Conservation (phyloP, 2,113 vertebrate species). For the Athene noctua region DNA sequence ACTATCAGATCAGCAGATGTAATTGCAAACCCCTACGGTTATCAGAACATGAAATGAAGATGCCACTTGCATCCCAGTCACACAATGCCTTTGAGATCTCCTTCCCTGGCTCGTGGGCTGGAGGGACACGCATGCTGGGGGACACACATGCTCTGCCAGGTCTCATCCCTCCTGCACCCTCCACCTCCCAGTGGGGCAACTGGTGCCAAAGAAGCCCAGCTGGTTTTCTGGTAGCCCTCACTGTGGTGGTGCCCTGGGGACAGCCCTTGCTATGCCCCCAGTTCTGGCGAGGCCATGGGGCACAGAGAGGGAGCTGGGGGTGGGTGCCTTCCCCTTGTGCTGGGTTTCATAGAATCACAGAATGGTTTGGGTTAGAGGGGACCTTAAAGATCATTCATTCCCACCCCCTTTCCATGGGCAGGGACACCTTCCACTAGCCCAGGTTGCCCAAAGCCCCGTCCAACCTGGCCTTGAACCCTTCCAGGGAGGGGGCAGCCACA, state of each 20-base stretch:
- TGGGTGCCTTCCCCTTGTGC: not conserved
- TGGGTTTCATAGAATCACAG: too few relatives aligned
- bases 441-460: too few relatives aligned
- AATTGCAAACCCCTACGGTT: not conserved
- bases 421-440: too few relatives aligned
- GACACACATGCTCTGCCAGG: fast-evolving
- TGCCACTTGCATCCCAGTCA: not conserved
- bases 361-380: too few relatives aligned
- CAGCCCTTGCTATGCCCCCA: not conserved
- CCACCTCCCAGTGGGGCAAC: not conserved
- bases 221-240: not conserved
- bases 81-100: not conserved
- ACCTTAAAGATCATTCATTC: too few relatives aligned
- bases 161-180: not conserved
- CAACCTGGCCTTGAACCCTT: too few relatives aligned
- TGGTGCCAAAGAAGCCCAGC: not conserved
- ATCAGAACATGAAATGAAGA: not conserved
- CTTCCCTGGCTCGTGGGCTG: not conserved
- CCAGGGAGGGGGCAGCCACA: too few relatives aligned
- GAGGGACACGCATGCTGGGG: not conserved
- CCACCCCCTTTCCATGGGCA: too few relatives aligned
- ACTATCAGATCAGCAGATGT: not conserved
- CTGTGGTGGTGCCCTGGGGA: not conserved
- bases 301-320: not conserved
- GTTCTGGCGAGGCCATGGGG: not conserved